Evolutionary conservation across 2,888 invertebrate genomes (phyloP).

Genomic region (Sialis lutaria): DNA sequence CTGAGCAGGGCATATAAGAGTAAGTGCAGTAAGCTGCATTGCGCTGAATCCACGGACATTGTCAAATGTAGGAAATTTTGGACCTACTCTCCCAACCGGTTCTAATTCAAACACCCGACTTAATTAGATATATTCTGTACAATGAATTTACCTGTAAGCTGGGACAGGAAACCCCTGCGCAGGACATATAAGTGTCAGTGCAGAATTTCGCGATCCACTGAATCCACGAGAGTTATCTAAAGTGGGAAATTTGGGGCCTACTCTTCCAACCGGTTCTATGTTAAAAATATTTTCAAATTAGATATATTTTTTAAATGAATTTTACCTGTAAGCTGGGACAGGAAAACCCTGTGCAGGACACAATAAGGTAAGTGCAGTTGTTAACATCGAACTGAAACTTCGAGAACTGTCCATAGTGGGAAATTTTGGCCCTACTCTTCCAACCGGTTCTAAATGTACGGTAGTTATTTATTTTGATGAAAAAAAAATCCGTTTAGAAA

Average conservation of each 20-base stretch:
- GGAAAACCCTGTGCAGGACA: constrained; percentile 58
- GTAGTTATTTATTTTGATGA: too few species aligned
- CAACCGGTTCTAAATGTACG: constrained; percentile 33
- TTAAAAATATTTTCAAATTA: constrained; percentile 3
- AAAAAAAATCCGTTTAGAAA: too few species aligned
- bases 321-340: constrained; percentile 54
- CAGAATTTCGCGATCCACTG: constrained; percentile 26
- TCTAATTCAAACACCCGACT: constrained; percentile 22
- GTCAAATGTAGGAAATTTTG: constrained; percentile 40
- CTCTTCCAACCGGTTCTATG: constrained; percentile 34
- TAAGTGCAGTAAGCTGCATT: constrained; percentile 32
- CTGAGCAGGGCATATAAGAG: constrained; percentile 56
- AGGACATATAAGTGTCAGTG: constrained; percentile 53
- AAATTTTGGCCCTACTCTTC: constrained; percentile 42
- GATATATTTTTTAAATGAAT: constrained; percentile 31
- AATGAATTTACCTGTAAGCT: constrained; percentile 10
- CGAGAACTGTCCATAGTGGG: constrained; percentile 42
- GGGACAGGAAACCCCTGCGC: constrained; percentile 63
- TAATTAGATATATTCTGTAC: too few species aligned
- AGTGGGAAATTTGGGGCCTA: constrained; percentile 28
- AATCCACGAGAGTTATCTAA: constrained; percentile 24
- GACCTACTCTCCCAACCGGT: constrained; percentile 42
- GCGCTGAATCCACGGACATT: constrained; percentile 37
- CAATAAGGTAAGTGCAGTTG: constrained; percentile 33
- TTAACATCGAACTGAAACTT: constrained; percentile 8